phyloP scores from a whole-genome alignment of 1,140 invertebrate species.

The Ooceraea biroi region DNA sequence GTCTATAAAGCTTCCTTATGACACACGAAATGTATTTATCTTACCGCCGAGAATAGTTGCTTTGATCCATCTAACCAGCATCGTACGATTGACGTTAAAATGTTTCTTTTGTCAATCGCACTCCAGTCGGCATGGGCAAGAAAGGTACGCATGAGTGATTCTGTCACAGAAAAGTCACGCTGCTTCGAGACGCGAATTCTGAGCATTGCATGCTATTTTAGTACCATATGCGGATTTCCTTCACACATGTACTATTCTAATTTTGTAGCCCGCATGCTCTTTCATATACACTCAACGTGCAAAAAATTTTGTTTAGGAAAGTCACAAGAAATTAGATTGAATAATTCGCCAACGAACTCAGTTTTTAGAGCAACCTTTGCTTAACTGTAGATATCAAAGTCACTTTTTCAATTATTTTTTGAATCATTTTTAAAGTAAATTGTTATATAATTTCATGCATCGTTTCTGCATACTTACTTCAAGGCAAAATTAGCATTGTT shows the following conservation, averaged over 20 bases:
- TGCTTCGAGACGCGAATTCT: neutral
- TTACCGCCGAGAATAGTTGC: constrained; percentile 65
- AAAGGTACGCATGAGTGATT: constrained; percentile 68
- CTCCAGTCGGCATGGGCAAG: constrained; percentile 70
- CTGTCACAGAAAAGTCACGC: neutral
- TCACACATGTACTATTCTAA: neutral
- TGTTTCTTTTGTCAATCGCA: constrained; percentile 65
- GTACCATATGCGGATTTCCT: neutral
- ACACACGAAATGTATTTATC: constrained; percentile 71
- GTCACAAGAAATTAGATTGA: too few relatives aligned
- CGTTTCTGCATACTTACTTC: neutral
- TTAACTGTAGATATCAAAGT: too few relatives aligned
- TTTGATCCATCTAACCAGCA: constrained; percentile 71
- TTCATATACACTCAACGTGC: neutral
- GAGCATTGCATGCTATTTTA: neutral
- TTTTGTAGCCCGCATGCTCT: neutral
- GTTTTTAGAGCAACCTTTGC: too few relatives aligned
- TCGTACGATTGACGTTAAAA: constrained; percentile 45
- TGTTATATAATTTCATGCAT: too few relatives aligned
- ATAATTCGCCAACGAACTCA: too few relatives aligned
- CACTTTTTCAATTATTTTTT: too few relatives aligned
- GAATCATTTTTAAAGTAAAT: too few relatives aligned
- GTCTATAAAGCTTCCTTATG: constrained; percentile 67
- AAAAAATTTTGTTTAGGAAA: too few relatives aligned
- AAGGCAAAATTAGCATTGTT: neutral